Evolutionary conservation across 2,113 vertebrate species (phyloP).

Genomic region (Catagonus wagneri): DNA sequence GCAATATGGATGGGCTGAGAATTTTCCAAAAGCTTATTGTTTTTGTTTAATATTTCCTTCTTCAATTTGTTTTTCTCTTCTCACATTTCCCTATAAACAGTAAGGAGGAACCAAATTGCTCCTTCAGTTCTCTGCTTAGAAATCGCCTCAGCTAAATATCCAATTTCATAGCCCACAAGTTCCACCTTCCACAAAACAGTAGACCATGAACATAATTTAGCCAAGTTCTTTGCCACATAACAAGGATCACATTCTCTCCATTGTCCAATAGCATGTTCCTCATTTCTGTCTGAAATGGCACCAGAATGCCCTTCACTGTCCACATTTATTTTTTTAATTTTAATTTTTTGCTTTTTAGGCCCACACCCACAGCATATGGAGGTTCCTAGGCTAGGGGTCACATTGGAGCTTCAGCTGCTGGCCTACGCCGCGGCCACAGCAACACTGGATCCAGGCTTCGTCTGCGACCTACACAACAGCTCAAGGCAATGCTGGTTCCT

Average conservation of each 20-base stretch:
- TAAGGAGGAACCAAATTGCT: background rate
- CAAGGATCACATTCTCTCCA: background rate
- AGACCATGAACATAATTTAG: background rate
- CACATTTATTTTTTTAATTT: background rate
- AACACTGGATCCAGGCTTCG: too few relatives aligned
- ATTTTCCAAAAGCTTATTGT: background rate
- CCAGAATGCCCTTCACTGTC: too few relatives aligned
- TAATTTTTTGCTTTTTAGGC: too few relatives aligned
- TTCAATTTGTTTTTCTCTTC: background rate
- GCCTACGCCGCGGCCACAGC: too few relatives aligned
- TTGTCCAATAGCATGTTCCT: background rate
- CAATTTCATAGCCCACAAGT: background rate
- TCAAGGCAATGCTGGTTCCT: too few relatives aligned
- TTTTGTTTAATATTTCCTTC: background rate
- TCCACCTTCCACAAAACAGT: background rate
- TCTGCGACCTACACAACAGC: too few relatives aligned
- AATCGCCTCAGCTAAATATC: background rate
- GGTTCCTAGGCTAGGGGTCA: too few relatives aligned
- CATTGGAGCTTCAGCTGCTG: too few relatives aligned
- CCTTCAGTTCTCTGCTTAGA: background rate
- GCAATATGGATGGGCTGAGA: background rate
- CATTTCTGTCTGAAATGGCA: background rate
- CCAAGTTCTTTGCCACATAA: too few relatives aligned
- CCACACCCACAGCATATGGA: too few relatives aligned
- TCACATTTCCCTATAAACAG: background rate